These are phyloP conservation scores for Eretmocerus hayati DNA, from an alignment of 2,888 invertebrate genomes.

Conservation along the genomic window DNA sequence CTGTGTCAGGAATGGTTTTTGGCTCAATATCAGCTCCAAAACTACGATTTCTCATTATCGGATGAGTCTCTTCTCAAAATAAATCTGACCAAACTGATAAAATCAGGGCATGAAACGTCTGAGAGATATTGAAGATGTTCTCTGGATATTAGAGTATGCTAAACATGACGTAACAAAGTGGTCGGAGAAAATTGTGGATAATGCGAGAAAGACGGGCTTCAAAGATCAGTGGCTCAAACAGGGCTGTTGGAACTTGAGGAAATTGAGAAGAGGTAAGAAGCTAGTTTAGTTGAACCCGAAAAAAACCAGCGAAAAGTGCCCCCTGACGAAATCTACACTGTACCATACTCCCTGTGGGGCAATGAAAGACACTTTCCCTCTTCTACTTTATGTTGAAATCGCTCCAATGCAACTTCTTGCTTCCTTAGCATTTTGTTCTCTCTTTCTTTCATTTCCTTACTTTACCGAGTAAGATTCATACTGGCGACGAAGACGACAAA, in stretches of 20 bases:
- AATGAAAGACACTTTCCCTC: slow-evolving; percentile 39
- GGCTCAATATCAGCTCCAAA: too few species aligned
- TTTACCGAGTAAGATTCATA: background rate
- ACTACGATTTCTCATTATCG: too few species aligned
- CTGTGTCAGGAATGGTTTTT: too few species aligned
- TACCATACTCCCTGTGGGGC: slow-evolving; percentile 35
- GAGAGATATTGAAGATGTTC: too few species aligned
- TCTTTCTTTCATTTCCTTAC: background rate
- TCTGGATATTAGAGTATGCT: too few species aligned
- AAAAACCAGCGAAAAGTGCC: slow-evolving; percentile 15
- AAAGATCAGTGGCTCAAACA: too few species aligned
- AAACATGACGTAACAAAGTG: too few species aligned
- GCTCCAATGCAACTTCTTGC: slow-evolving; percentile 24
- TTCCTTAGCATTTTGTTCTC: slow-evolving; percentile 18
- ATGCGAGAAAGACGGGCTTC: background rate
- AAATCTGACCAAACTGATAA: too few species aligned
- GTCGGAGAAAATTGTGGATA: background rate
- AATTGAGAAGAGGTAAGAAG: background rate
- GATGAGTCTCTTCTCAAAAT: too few species aligned
- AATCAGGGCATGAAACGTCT: too few species aligned
- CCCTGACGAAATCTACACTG: slow-evolving; percentile 20
- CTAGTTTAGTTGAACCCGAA: background rate
- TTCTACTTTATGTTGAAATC: slow-evolving; percentile 22
- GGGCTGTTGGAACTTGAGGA: background rate
- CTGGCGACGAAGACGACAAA: too few species aligned